Conservation (phyloP, 2,113 vertebrate genomes). For the Mystacornis crossleyi region DNA sequence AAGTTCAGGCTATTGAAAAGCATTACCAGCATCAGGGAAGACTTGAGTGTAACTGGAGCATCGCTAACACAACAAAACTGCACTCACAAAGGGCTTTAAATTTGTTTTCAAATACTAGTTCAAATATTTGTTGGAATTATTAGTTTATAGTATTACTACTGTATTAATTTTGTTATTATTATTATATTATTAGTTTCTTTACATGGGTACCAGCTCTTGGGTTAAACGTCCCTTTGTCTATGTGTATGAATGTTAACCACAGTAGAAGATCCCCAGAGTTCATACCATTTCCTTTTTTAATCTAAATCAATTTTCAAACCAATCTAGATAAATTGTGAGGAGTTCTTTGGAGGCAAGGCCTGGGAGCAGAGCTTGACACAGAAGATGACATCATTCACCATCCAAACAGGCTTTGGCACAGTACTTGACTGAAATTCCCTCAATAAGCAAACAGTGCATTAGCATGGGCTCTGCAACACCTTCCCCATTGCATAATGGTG, state of each 20-base stretch:
- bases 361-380: background rate
- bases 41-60: background rate
- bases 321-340: background rate
- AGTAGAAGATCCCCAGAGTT: background rate
- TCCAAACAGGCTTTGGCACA: background rate
- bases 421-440: background rate
- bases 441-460: conserved; percentile 17
- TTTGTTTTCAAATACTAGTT: background rate
- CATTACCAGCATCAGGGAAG: accelerated
- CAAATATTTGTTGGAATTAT: background rate
- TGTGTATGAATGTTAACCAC: background rate
- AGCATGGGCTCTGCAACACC: background rate
- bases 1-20: background rate
- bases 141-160: background rate
- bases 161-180: background rate
- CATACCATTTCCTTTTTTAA: background rate
- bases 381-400: background rate
- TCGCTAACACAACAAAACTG: background rate
- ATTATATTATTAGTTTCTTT: background rate
- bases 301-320: background rate
- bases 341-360: background rate
- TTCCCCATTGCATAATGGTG: background rate
- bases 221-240: background rate
- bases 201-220: background rate
- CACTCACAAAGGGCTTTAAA: background rate